phyloP scores from a whole-genome alignment of 2,888 invertebrate genomes.

The Parnassius orleans region DNA sequence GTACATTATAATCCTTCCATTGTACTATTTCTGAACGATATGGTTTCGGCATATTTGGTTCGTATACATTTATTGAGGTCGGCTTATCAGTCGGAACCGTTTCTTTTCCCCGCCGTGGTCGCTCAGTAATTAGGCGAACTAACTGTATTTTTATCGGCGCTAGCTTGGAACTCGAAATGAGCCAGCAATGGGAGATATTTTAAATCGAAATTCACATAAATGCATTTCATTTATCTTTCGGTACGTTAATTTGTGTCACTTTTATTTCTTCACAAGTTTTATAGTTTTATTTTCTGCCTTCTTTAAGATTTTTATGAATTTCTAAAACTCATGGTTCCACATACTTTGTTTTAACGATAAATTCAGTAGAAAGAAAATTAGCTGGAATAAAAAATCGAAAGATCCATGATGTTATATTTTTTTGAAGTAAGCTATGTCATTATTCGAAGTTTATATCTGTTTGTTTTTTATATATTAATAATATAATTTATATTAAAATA shows the following conservation, averaged over 20 bases:
- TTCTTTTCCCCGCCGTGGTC: constrained; percentile 24
- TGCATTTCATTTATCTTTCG: constrained; percentile 8
- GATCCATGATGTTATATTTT: too few species aligned
- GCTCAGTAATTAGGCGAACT: constrained; percentile 29
- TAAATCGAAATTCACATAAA: constrained; percentile 17
- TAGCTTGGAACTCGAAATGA: constrained; percentile 21
- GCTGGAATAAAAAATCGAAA: too few species aligned
- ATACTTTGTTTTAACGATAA: too few species aligned
- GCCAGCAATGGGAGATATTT: constrained; percentile 4
- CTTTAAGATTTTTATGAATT: too few species aligned
- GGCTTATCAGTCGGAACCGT: constrained; percentile 33
- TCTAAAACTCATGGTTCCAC: too few species aligned
- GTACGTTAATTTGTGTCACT: neutral
- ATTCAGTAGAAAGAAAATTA: too few species aligned
- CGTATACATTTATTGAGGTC: constrained; percentile 22
- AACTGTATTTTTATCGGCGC: constrained; percentile 30
- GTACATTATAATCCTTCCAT: constrained; percentile 8
- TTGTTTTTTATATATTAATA: too few species aligned
- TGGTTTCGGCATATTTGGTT: constrained; percentile 9
- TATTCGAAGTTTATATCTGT: too few species aligned
- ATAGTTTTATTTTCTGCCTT: too few species aligned
- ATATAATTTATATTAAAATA: too few species aligned
- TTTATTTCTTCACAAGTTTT: too few species aligned
- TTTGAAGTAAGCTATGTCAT: too few species aligned
- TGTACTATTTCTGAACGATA: constrained; percentile 24